Conservation (phyloP, 2,113 vertebrate species). For the Amblyopsis rosae region DNA sequence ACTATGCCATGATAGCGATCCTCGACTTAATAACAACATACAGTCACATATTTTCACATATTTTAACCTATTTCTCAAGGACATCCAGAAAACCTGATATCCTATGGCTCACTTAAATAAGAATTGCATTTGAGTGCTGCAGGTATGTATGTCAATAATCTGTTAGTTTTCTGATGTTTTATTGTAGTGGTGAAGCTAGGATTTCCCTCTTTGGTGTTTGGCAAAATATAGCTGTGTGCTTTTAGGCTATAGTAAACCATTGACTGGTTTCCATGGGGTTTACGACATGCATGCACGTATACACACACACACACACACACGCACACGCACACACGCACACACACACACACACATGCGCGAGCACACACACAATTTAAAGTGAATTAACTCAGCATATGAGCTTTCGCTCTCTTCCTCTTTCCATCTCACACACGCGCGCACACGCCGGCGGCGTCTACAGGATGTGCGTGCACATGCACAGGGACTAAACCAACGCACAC, state of each 20-base stretch:
- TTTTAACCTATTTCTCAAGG: background rate
- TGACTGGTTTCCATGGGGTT: background rate
- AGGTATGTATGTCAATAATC: background rate
- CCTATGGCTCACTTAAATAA: slow-evolving; percentile 23
- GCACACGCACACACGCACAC: background rate
- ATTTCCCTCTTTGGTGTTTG: background rate
- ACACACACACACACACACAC: background rate
- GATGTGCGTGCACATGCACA: too few relatives aligned
- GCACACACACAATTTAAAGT: slow-evolving; percentile 19
- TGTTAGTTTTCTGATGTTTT: too few relatives aligned
- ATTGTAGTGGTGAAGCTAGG: background rate
- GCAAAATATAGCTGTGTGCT: background rate
- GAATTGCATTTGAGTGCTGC: slow-evolving; percentile 27
- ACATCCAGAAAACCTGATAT: slow-evolving; percentile 24
- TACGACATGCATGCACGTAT: background rate
- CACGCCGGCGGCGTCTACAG: background rate
- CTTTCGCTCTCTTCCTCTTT: background rate
- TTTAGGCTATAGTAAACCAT: background rate
- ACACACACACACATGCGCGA: background rate
- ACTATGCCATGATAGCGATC: background rate
- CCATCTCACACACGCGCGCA: background rate
- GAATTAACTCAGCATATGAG: slow-evolving; percentile 13
- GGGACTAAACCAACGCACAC: background rate
- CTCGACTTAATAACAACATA: too few relatives aligned
- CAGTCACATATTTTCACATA: background rate